Evolutionary conservation across 2,113 vertebrate genomes (phyloP), one percentile per base, ranked within the genome.

Genomic region (Corythoichthys intestinalis): DNA sequence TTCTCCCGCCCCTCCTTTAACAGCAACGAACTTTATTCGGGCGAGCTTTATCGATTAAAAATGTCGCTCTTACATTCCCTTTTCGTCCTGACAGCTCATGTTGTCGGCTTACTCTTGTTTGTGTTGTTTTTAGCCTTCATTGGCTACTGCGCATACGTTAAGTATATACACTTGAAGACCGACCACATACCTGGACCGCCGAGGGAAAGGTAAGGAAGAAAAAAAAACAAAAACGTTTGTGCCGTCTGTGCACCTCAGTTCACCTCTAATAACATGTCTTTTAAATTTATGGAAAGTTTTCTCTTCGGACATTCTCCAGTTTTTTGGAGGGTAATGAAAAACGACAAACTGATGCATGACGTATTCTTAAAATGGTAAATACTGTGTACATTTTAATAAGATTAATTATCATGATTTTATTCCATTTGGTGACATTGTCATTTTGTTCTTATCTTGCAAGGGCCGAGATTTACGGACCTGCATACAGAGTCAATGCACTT

Each of bases 351-450:
- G 2, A 0, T 83, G 0, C 74, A 90, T 59, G 82, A 90, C 10
- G 37, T 6, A 12, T 76, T 85, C 1, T 37, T 87, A 62, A 54
- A 92, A 64, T 92, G 89, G 90, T 90, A 62, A 82, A 70, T 0
- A 20, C 2, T 11, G 28, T 14, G 7, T 17, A 28, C 20, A 28
- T 15, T 12, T 54, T 15, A 14, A 10, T 6, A 17, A 34, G 6
- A 37, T 34, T 37, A 4, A 37, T 15, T 1, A 14, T 11, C 20
- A 34, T 12, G 46, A 15, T 62, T 37, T 6, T 4, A 60, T 1
- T 15, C 3, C 15, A 38, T 2, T 9, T n/a, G 38, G 11, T 48
- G 39, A 64, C 62, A 35, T 17, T 10, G 50, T 7, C 7, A 38
- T 17, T 17, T 10, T 35, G 46, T 15, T 17, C 11, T 37, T 50